Percentiles rank a stretch among this genome's conserved stretches.
Evolutionary conservation across 2,113 vertebrate species (phyloP).

Genomic region (Aspiorhynchus laticeps): DNA sequence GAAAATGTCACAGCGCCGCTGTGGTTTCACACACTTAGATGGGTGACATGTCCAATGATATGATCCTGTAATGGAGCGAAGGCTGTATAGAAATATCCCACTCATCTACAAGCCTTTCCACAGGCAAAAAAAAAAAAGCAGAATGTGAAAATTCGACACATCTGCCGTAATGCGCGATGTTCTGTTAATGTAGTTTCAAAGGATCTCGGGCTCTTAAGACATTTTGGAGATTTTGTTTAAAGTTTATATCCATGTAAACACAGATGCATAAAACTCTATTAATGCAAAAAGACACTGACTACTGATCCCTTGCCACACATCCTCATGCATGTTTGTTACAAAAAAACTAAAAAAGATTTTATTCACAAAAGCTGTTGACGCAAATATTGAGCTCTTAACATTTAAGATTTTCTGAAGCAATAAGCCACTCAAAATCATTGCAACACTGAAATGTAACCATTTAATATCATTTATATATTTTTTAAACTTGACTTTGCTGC

Average conservation of each 20-base stretch:
- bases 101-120: conserved; percentile 27
- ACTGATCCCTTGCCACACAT: neutral
- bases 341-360: neutral
- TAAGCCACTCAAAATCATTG: neutral
- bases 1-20: conserved; percentile 21
- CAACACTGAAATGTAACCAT: neutral
- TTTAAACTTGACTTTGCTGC: neutral
- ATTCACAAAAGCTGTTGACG: neutral
- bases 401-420: neutral
- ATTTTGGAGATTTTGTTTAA: conserved; percentile 20
- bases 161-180: conserved; percentile 28
- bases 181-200: conserved; percentile 35
- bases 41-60: conserved; percentile 48
- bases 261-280: neutral
- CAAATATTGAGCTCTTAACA: neutral
- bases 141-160: conserved; percentile 34
- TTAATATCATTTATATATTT: neutral
- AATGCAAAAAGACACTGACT: neutral
- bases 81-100: conserved; percentile 11
- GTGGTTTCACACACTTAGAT: conserved; percentile 39
- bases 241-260: neutral
- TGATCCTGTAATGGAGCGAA: conserved; percentile 42
- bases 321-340: neutral
- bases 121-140: neutral
- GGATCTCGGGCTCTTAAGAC: neutral